Conservation (phyloP, 1,140 invertebrate genomes). For the Copidosoma floridanum region DNA sequence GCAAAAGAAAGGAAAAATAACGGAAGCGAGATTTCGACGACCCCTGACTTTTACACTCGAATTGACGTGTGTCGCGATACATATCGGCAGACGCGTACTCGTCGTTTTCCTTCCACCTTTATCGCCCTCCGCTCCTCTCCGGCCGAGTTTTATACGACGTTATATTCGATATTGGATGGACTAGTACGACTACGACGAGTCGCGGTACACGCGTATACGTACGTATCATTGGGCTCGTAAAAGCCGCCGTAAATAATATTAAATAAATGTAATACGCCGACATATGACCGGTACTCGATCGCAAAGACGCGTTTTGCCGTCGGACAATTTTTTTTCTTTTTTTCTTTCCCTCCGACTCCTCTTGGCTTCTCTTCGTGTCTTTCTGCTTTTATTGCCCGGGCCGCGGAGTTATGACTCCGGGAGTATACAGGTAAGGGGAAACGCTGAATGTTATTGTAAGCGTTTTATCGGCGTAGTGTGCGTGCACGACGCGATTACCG, state of each 20-base stretch:
- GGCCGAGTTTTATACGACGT: conserved; percentile 48
- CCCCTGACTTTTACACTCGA: too few species aligned
- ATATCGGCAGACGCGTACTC: too few species aligned
- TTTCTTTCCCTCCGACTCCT: too few species aligned
- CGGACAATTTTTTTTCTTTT: background rate
- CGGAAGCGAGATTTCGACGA: too few species aligned
- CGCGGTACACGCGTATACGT: conserved; percentile 33
- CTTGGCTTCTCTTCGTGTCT: background rate
- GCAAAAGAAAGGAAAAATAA: too few species aligned
- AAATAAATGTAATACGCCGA: conserved; percentile 54
- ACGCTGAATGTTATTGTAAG: too few species aligned
- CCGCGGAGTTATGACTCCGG: background rate
- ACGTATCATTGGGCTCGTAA: conserved; percentile 55
- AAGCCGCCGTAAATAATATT: conserved; percentile 56
- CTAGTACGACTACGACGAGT: conserved; percentile 17
- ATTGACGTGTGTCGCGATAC: too few species aligned
- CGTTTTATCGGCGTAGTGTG: too few species aligned
- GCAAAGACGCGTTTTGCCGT: background rate
- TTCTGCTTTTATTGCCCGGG: background rate
- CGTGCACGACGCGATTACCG: too few species aligned
- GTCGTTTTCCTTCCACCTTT: conserved; percentile 57
- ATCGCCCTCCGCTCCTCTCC: conserved; percentile 50
- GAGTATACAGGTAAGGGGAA: too few species aligned
- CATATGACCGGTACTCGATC: conserved; percentile 1
- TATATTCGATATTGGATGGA: conserved; percentile 59